phyloP scores from a whole-genome alignment of 2,888 invertebrate genomes.

The Drosophila nigritarsus region DNA sequence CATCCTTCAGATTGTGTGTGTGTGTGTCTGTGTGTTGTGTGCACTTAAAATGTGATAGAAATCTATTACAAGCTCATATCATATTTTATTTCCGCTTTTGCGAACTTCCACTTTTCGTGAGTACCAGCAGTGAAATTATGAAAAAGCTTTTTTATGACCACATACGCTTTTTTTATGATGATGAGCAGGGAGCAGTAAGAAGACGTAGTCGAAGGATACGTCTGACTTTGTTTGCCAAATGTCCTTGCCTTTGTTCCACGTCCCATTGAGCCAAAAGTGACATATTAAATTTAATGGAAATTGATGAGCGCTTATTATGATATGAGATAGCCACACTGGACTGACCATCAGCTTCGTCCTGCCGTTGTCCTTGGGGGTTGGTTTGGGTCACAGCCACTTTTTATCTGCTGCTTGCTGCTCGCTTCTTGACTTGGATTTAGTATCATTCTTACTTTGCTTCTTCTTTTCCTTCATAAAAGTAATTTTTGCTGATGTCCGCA shows the following conservation, averaged over 20 bases:
- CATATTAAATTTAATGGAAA: conserved; percentile 84
- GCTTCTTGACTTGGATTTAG: conserved; percentile 37
- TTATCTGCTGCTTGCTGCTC: conserved; percentile 15
- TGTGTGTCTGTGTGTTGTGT: conserved; percentile 3
- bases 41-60: conserved; percentile 79
- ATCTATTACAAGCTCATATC: conserved; percentile 82
- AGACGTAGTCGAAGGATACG: conserved; percentile 2
- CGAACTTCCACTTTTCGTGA: conserved; percentile 43
- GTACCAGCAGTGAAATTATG: conserved; percentile 77
- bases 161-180: conserved; percentile 72
- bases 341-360: conserved; percentile 25
- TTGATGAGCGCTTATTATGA: conserved; percentile 84
- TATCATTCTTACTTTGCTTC: conserved; percentile 23
- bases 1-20: conserved; percentile 6
- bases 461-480: conserved; percentile 72
- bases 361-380: conserved; percentile 38
- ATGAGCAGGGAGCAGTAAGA: conserved; percentile 29
- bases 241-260: conserved; percentile 37
- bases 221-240: conserved; percentile 34
- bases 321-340: conserved; percentile 72
- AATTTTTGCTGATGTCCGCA: conserved; percentile 77
- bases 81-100: conserved; percentile 76
- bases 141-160: conserved; percentile 83
- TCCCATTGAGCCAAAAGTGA: conserved; percentile 72
- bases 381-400: conserved; percentile 44